Evolutionary conservation across 1,140 invertebrate species (phyloP).

Genomic region (Panulirus ornatus): DNA sequence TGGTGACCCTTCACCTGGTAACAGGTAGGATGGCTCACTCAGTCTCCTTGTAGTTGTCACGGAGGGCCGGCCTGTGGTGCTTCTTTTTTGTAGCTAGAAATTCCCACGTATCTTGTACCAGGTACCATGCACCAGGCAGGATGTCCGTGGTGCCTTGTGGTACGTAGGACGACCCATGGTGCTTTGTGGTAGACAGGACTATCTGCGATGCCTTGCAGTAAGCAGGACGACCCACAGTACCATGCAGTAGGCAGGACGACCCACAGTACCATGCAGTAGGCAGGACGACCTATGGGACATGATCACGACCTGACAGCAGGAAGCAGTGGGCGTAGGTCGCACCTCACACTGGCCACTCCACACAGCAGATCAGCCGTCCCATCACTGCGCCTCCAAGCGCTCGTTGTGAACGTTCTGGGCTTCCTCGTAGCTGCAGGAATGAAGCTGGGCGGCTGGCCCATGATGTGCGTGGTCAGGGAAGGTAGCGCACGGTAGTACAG

Average conservation of each 20-base stretch:
- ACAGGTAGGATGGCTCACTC: neutral
- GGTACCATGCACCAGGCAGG: too few relatives aligned
- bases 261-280: too few relatives aligned
- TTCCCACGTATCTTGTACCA: too few relatives aligned
- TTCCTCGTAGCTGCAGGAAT: conserved; percentile 26
- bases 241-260: too few relatives aligned
- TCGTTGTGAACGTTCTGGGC: conserved; percentile 37
- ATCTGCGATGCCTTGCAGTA: too few relatives aligned
- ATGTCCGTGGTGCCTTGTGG: neutral
- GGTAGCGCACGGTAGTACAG: too few relatives aligned
- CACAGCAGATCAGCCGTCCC: neutral
- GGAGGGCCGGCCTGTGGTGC: neutral
- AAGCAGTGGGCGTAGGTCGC: neutral
- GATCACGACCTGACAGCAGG: neutral
- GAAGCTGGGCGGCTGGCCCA: neutral
- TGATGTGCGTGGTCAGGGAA: neutral
- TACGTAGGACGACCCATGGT: neutral
- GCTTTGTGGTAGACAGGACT: neutral
- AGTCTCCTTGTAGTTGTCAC: too few relatives aligned
- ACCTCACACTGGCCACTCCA: conserved; percentile 41
- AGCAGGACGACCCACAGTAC: too few relatives aligned
- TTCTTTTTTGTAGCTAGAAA: too few relatives aligned
- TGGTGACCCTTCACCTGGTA: neutral
- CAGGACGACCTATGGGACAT: neutral
- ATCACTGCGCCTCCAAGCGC: neutral